Conservation (phyloP, 2,888 invertebrate species). For the Chouioia cunea region DNA sequence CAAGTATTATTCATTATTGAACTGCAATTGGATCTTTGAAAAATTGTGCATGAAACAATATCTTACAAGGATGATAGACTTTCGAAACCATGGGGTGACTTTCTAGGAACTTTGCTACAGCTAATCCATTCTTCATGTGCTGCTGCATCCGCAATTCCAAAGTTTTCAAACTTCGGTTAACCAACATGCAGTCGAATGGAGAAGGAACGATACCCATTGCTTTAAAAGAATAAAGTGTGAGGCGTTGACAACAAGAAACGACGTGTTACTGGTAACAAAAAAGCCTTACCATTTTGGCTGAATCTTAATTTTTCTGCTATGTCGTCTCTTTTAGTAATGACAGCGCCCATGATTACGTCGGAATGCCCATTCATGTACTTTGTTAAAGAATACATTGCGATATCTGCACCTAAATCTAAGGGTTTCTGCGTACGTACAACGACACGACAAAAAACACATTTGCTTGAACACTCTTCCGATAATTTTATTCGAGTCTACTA, state of each 20-base stretch:
- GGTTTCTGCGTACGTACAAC: slow-evolving; percentile 75
- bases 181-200: slow-evolving; percentile 95
- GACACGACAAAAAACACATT: not conserved
- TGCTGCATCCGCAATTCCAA: slow-evolving; percentile 91
- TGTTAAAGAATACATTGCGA: slow-evolving; percentile 91
- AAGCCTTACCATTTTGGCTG: slow-evolving; percentile 83
- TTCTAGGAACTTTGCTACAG: slow-evolving; percentile 86
- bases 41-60: not conserved
- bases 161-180: slow-evolving; percentile 94
- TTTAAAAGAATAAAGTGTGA: slow-evolving; percentile 56
- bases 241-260: not conserved
- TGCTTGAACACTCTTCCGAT: not conserved
- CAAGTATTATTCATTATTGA: not conserved
- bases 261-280: not conserved
- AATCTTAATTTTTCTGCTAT: slow-evolving; percentile 82
- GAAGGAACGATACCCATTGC: slow-evolving; percentile 95
- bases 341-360: slow-evolving; percentile 96
- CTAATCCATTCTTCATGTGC: slow-evolving; percentile 83
- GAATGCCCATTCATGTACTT: slow-evolving; percentile 99
- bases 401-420: slow-evolving; percentile 89
- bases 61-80: slow-evolving; percentile 85
- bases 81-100: slow-evolving; percentile 82
- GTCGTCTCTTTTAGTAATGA: slow-evolving; percentile 80
- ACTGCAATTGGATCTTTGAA: too few relatives aligned
- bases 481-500: slow-evolving; percentile 2